A percentile compares a stretch with the other conserved stretches of the same genome.
phyloP scores from a whole-genome alignment of 2,888 invertebrate species.

The Drosophila parthenogenetica region DNA sequence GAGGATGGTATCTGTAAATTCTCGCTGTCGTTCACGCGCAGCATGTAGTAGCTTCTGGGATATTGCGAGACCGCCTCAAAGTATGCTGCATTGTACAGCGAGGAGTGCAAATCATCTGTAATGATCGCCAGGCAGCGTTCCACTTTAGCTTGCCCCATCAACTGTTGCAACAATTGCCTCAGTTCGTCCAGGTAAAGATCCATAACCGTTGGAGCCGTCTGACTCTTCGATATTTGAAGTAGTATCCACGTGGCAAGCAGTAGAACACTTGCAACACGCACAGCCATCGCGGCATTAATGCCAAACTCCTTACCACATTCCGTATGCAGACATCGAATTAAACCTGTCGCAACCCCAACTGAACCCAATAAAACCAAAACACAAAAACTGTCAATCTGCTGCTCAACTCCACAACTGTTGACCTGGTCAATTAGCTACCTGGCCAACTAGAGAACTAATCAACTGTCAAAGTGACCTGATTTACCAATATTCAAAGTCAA shows the following conservation, averaged over 20 bases:
- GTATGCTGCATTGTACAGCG: slow-evolving; percentile 69
- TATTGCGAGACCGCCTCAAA: slow-evolving; percentile 60
- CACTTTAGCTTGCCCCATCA: slow-evolving; percentile 64
- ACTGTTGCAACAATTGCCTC: slow-evolving; percentile 57
- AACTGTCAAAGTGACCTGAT: slow-evolving; percentile 48
- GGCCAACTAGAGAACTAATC: not conserved
- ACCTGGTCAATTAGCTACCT: slow-evolving; percentile 1
- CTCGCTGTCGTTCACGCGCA: slow-evolving; percentile 88
- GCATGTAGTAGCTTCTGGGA: slow-evolving; percentile 83
- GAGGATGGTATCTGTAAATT: slow-evolving; percentile 88
- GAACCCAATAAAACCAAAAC: slow-evolving; percentile 11
- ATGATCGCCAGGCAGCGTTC: slow-evolving; percentile 82
- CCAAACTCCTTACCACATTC: slow-evolving; percentile 41
- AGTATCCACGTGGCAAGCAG: slow-evolving; percentile 25
- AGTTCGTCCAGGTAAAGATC: slow-evolving; percentile 60
- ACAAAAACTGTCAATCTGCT: slow-evolving; percentile 42
- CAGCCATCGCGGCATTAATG: slow-evolving; percentile 6
- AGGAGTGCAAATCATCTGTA: slow-evolving; percentile 77
- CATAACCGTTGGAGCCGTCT: not conserved
- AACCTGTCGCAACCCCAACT: slow-evolving; percentile 55
- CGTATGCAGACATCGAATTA: slow-evolving; percentile 75
- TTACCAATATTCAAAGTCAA: slow-evolving; percentile 50
- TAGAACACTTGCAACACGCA: slow-evolving; percentile 29
- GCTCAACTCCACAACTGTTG: not conserved
- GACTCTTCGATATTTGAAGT: slow-evolving; percentile 1